These are phyloP conservation scores for Calidris pygmaea DNA, from an alignment of 2,113 vertebrate species.

Conservation along the genomic window DNA sequence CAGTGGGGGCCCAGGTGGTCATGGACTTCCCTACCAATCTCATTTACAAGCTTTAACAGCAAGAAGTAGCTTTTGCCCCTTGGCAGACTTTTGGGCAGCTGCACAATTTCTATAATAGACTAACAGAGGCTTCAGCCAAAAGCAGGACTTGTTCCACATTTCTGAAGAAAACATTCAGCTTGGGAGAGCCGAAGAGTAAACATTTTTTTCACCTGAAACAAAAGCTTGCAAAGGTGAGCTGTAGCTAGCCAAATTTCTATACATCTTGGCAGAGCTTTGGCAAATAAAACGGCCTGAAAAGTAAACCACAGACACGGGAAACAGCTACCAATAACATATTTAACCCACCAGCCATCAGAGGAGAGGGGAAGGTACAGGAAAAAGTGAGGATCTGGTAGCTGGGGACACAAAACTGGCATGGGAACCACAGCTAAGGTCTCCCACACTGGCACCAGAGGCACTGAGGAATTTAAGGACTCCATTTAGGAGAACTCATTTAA, in stretches of 20 bases:
- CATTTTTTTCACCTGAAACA: not conserved
- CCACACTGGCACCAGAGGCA: not conserved
- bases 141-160: not conserved
- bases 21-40: not conserved
- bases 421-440: not conserved
- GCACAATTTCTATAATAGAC: not conserved
- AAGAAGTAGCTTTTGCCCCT: not conserved
- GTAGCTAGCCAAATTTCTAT: not conserved
- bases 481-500: not conserved
- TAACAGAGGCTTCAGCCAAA: not conserved
- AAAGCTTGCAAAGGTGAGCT: not conserved
- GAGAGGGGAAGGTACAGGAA: not conserved
- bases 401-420: not conserved
- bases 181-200: fast-evolving
- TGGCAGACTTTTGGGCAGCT: slow-evolving; percentile 3
- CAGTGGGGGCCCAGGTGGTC: not conserved
- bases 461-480: not conserved
- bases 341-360: not conserved
- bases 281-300: not conserved
- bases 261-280: not conserved
- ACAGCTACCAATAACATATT: not conserved
- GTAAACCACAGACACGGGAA: not conserved
- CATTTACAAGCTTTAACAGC: not conserved
- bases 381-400: too few relatives aligned
- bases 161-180: not conserved